Conservation (phyloP, 2,888 invertebrate genomes). For the Noctua janthe region DNA sequence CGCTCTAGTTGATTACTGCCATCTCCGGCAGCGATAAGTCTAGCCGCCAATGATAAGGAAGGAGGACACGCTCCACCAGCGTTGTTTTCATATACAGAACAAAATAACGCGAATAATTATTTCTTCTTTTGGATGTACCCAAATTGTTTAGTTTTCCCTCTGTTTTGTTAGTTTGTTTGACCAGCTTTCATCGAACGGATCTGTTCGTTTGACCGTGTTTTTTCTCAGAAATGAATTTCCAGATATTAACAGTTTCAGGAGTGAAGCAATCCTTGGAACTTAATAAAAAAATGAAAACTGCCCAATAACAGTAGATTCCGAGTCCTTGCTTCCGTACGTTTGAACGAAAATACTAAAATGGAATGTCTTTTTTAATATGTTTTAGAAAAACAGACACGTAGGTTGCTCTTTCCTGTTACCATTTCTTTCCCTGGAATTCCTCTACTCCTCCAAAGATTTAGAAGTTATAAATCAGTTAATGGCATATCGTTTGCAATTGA, state of each 20-base stretch:
- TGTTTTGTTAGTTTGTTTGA: slow-evolving; percentile 3
- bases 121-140: slow-evolving; percentile 10
- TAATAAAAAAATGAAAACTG: neutral
- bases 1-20: slow-evolving; percentile 70
- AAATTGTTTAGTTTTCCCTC: neutral
- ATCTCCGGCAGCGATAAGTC: slow-evolving; percentile 69
- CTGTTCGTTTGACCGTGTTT: neutral
- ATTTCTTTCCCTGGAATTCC: neutral
- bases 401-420: neutral
- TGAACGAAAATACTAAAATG: neutral
- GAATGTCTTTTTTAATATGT: neutral
- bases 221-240: neutral
- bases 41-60: slow-evolving; percentile 69
- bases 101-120: slow-evolving; percentile 23
- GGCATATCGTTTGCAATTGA: neutral
- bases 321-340: neutral
- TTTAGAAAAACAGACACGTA: neutral
- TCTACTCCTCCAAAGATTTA: neutral
- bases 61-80: slow-evolving; percentile 65
- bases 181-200: neutral
- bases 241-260: neutral
- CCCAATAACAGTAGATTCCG: neutral
- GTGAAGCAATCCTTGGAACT: neutral
- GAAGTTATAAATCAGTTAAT: neutral
- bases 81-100: slow-evolving; percentile 52